Conservation (phyloP, 2,888 invertebrate species). For the Drosophila monieri region DNA sequence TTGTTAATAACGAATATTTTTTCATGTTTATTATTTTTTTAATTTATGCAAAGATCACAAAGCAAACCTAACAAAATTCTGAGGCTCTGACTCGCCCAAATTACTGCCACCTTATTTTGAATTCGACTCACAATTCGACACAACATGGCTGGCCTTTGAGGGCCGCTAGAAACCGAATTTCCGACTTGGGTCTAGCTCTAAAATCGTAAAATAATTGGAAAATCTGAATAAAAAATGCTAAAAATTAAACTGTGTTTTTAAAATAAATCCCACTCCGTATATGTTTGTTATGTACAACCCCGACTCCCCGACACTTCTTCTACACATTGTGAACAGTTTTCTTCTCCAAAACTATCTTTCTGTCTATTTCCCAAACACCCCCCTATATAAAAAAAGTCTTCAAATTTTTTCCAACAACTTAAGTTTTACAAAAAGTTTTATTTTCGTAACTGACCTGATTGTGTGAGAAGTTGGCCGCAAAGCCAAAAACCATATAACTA, state of each 20-base stretch:
- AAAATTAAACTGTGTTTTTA: slow-evolving; percentile 55
- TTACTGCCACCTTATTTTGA: slow-evolving; percentile 46
- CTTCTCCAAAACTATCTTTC: slow-evolving; percentile 40
- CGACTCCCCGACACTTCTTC: slow-evolving; percentile 60
- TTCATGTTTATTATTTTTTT: slow-evolving; percentile 30
- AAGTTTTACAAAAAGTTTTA: slow-evolving; percentile 67
- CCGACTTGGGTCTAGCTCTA: slow-evolving; percentile 72
- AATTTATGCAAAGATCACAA: slow-evolving; percentile 69
- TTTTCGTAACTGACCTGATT: slow-evolving; percentile 58
- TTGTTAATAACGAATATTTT: slow-evolving; percentile 32
- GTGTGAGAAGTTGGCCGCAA: slow-evolving; percentile 31
- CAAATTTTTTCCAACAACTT: slow-evolving; percentile 55
- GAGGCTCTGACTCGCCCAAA: slow-evolving; percentile 45
- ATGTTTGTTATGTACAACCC: slow-evolving; percentile 67
- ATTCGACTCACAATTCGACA: slow-evolving; percentile 57
- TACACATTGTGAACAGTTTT: slow-evolving; percentile 50
- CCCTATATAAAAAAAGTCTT: slow-evolving; percentile 14
- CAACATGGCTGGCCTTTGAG: slow-evolving; percentile 29
- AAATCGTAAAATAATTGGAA: slow-evolving; percentile 13
- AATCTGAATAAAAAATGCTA: slow-evolving; percentile 9
- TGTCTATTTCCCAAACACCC: slow-evolving; percentile 31
- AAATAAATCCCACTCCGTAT: slow-evolving; percentile 57
- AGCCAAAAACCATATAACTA: slow-evolving; percentile 36
- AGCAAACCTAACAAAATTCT: slow-evolving; percentile 70
- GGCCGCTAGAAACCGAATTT: slow-evolving; percentile 40